Percentiles rank a stretch among this genome's conserved stretches.
Conservation (phyloP, 2,888 invertebrate genomes). For the Teleogryllus oceanicus region DNA sequence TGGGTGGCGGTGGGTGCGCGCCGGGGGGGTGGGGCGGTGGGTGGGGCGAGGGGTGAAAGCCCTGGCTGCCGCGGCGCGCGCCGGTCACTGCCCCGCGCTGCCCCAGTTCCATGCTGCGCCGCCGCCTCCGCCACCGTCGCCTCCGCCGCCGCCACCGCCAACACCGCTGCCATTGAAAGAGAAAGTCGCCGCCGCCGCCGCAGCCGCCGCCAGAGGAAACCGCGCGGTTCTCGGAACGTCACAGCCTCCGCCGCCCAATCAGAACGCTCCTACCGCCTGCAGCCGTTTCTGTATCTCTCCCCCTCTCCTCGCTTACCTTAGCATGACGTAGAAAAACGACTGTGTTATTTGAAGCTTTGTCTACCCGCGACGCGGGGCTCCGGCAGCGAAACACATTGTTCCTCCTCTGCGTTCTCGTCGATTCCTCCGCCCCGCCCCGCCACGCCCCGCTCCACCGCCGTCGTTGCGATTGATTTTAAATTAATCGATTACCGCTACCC, state of each 20-base stretch:
- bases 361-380: too few species aligned
- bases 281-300: too few species aligned
- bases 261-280: too few species aligned
- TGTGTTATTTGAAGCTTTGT: too few species aligned
- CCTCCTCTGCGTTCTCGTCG: not conserved
- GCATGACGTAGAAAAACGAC: too few species aligned
- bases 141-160: not conserved
- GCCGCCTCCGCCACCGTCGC: not conserved
- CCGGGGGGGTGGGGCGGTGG: not conserved
- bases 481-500: not conserved
- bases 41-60: not conserved
- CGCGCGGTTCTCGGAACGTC: too few species aligned
- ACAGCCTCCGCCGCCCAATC: too few species aligned
- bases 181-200: not conserved
- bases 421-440: not conserved
- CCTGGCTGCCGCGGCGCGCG: not conserved
- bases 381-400: too few species aligned
- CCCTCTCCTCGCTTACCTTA: too few species aligned
- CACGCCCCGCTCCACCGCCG: not conserved
- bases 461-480: not conserved
- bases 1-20: not conserved
- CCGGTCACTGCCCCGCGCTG: conserved; percentile 18
- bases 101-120: not conserved
- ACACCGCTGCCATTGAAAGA: not conserved
- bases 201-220: not conserved